Evolutionary conservation across 2,888 invertebrate species (phyloP).

Genomic region (Perithous albicinctus): DNA sequence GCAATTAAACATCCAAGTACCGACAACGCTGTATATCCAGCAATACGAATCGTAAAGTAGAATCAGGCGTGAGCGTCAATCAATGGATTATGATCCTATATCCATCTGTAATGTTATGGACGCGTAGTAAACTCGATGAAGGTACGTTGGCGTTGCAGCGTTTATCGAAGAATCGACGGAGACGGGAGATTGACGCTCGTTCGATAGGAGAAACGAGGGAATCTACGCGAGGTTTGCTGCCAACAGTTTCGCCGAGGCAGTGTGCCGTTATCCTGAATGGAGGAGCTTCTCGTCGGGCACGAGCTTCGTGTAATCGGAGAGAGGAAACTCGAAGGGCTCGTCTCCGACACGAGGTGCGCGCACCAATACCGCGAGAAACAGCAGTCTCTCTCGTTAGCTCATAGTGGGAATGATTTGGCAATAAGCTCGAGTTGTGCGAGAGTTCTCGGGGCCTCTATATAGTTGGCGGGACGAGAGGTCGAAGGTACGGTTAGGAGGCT

Average conservation of each 20-base stretch:
- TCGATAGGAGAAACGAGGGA: background rate
- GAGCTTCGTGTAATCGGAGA: constrained; percentile 20
- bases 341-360: background rate
- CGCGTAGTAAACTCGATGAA: background rate
- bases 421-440: constrained; percentile 50
- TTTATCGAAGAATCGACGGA: constrained; percentile 25
- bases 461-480: constrained; percentile 5
- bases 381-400: constrained; percentile 24
- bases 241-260: background rate
- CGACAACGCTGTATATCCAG: background rate
- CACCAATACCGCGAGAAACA: constrained; percentile 13
- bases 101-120: background rate
- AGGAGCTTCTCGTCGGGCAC: no score
- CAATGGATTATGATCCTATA: constrained; percentile 7
- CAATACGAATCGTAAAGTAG: constrained; percentile 1
- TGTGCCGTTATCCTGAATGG: constrained; percentile 32
- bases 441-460: background rate
- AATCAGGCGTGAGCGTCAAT: constrained; percentile 1
- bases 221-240: background rate
- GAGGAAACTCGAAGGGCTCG: constrained; percentile 38
- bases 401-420: constrained; percentile 54
- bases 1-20: background rate
- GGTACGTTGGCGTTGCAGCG: background rate
- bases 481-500: background rate
- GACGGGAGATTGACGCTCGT: background rate